phyloP scores from a whole-genome alignment of 1,140 invertebrate species.

The Drosophila truncata region DNA sequence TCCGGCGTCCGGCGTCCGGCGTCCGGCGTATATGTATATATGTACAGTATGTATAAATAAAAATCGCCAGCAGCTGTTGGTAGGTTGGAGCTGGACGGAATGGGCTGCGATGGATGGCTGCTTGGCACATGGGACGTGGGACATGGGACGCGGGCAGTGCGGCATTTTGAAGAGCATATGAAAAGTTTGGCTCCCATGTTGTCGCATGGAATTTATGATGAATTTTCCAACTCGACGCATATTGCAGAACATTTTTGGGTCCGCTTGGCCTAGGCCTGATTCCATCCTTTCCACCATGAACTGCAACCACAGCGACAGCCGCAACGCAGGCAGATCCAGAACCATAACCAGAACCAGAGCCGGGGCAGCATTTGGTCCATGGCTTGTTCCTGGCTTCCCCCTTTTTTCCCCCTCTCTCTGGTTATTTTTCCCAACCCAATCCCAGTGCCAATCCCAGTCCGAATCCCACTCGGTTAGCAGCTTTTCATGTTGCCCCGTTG shows the following conservation, averaged over 20 bases:
- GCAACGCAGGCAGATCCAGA: slow-evolving; percentile 49
- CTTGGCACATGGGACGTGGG: slow-evolving; percentile 20
- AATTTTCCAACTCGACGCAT: slow-evolving; percentile 80
- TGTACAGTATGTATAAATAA: slow-evolving; percentile 58
- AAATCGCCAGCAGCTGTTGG: slow-evolving; percentile 59
- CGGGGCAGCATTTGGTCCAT: slow-evolving; percentile 63
- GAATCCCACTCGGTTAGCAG: slow-evolving; percentile 48
- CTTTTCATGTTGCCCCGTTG: slow-evolving; percentile 40
- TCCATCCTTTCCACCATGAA: slow-evolving; percentile 50
- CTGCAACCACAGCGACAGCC: slow-evolving; percentile 73
- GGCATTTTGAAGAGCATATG: slow-evolving; percentile 67
- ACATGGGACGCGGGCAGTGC: slow-evolving; percentile 30
- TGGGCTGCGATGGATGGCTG: slow-evolving; percentile 21
- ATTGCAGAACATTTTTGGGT: slow-evolving; percentile 82
- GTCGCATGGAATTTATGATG: slow-evolving; percentile 82
- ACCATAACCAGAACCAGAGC: slow-evolving; percentile 27
- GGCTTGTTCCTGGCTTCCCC: slow-evolving; percentile 45
- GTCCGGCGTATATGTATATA: slow-evolving; percentile 4
- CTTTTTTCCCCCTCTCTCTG: slow-evolving; percentile 2
- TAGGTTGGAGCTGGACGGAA: slow-evolving; percentile 12
- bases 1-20: slow-evolving; percentile 10
- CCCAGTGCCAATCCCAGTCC: not conserved
- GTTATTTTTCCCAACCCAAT: slow-evolving; percentile 33
- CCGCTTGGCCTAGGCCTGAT: slow-evolving; percentile 52
- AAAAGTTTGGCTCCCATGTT: slow-evolving; percentile 76